Evolutionary conservation across 2,888 invertebrate species (phyloP).

Genomic region (Unio delphinus): DNA sequence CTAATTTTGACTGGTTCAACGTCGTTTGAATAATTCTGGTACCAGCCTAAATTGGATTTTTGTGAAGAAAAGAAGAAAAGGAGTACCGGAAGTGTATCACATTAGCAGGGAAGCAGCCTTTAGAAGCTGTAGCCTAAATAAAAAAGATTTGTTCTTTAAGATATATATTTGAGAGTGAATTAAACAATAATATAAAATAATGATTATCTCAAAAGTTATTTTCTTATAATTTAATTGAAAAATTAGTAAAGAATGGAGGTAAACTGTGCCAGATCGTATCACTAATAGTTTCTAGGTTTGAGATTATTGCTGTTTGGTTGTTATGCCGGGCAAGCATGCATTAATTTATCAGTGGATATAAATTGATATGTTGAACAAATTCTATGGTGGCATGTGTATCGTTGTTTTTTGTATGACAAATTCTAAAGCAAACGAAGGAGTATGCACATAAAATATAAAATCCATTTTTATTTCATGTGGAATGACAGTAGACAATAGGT

Average conservation of each 20-base stretch:
- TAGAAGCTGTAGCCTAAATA: no score
- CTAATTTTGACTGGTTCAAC: no score
- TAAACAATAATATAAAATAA: no score
- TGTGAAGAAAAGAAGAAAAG: no score
- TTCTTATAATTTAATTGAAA: no score
- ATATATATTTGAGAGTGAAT: no score
- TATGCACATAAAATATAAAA: conserved; percentile 3
- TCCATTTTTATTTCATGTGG: neutral
- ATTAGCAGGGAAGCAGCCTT: no score
- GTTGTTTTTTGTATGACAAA: conserved; percentile 7
- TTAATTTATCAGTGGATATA: conserved; percentile 34
- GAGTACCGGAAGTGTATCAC: no score
- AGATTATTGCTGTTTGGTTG: conserved; percentile 63
- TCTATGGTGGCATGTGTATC: neutral
- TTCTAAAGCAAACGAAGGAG: neutral
- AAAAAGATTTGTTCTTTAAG: no score
- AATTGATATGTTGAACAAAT: conserved; percentile 22
- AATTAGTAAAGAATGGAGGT: neutral
- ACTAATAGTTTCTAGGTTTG: conserved; percentile 51
- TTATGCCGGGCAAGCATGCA: conserved; percentile 44
- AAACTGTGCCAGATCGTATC: neutral
- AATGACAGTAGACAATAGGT: conserved; percentile 6
- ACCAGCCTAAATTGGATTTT: no score
- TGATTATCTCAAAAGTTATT: no score
- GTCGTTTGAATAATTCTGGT: no score